Conservation (phyloP, 2,797 vertebrate genomes). For the Leptodactylus fallax region DNA sequence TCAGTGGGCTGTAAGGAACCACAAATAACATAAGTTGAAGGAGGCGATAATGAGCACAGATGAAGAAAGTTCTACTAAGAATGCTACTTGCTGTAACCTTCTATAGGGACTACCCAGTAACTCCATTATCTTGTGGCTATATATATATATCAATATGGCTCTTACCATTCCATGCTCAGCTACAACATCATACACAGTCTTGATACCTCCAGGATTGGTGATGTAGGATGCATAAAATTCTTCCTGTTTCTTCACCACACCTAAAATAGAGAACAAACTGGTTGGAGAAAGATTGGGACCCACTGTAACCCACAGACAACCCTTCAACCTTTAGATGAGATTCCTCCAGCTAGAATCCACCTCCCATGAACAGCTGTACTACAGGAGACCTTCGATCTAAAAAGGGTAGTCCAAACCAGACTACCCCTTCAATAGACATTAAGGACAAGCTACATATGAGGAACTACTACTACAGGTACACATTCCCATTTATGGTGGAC, state of each 20-base stretch:
- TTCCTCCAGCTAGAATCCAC: background rate
- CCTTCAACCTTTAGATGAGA: background rate
- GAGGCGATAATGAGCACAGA: too few species aligned
- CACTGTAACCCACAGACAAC: background rate
- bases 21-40: background rate
- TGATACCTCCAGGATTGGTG: background rate
- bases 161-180: conserved; percentile 55
- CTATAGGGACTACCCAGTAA: background rate
- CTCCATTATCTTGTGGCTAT: too few species aligned
- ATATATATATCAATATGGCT: background rate
- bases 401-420: background rate
- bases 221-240: conserved; percentile 39
- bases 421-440: background rate
- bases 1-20: conserved; percentile 42
- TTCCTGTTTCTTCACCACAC: conserved; percentile 44
- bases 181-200: conserved; percentile 13
- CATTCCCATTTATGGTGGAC: background rate
- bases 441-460: background rate
- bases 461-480: background rate
- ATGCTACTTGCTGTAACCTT: background rate
- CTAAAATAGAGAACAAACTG: background rate
- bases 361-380: background rate
- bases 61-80: too few species aligned
- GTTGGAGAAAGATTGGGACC: background rate
- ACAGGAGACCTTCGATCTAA: background rate